Evolutionary conservation across 1,140 invertebrate genomes (phyloP), one percentile per base, ranked within the genome.

Genomic region (Leguminivora glycinivorella): DNA sequence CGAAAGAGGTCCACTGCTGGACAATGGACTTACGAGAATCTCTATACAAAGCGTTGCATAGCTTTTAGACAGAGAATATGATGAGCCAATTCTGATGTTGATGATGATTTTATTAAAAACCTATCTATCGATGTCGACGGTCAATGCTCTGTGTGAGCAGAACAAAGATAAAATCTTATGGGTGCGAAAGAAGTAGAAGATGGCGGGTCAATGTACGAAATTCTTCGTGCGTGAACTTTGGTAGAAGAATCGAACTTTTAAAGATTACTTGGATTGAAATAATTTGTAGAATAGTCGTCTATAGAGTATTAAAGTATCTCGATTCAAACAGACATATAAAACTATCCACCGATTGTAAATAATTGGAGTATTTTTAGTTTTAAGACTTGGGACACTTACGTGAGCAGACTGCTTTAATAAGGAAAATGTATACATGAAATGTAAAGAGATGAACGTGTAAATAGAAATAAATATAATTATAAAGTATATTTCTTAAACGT

Each of bases 351-450:
- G 17, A 52, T 52, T 52, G 47, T 52, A 52, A 52, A 52, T 52
- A 52, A n/a, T 19, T 17, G 17, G 17, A 52, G 43, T 52, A 52
- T 10, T 52, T 22, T 17, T 52, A 52, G 47, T 52, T 52, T 52
- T 52, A 22, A 52, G n/a, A 9, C 6, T 17, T 22, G 2, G 47
- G 19, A 52, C 47, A 52, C 19, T 52, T 58, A 60, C 68, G 67
- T 69, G 73, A 68, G 72, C 78, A 87, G 84, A 89, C 85, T 88
- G 87, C 77, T 87, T 81, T 83, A 85, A 70, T 75, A 63, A 29
- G 47, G 19, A 52, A 22, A 52, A 52, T 52, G 19, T 73, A 72
- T 83, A 89, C 87, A 87, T 84, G 71, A 89, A 88, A 87, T 89
- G 85, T 89, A 83, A 77, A 83, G 69, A 82, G 72, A 75, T 73